phyloP scores from a whole-genome alignment of 2,888 invertebrate species.

The Alitta virens region DNA sequence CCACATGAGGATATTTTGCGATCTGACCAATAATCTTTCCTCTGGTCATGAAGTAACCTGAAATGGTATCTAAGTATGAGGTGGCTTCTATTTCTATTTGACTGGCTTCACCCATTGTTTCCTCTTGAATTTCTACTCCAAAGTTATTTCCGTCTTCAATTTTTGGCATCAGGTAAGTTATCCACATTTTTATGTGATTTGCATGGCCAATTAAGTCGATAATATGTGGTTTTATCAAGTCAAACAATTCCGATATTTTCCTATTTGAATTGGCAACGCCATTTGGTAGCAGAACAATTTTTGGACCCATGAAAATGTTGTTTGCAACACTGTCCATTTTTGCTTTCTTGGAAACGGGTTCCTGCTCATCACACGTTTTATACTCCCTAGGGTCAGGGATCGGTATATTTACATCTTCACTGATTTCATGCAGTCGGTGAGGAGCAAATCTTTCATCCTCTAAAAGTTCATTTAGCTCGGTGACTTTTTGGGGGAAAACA shows the following conservation, averaged over 20 bases:
- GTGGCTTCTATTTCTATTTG: conserved; percentile 87
- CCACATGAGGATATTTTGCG: conserved; percentile 93
- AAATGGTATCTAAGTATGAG: conserved; percentile 96
- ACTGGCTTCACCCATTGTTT: conserved; percentile 94
- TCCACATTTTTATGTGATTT: conserved; percentile 80
- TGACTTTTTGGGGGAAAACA: conserved; percentile 90
- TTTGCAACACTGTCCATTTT: neutral
- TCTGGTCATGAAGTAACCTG: conserved; percentile 87
- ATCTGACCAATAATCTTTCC: conserved; percentile 74
- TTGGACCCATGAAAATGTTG: conserved; percentile 61
- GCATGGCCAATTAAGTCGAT: conserved; percentile 92
- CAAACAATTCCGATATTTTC: conserved; percentile 81
- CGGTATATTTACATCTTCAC: conserved; percentile 84
- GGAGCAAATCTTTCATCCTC: conserved; percentile 76
- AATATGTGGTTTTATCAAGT: conserved; percentile 92
- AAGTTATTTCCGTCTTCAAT: conserved; percentile 99
- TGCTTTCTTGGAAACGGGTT: too few relatives aligned
- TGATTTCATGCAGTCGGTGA: conserved; percentile 74
- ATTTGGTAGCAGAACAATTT: conserved; percentile 72
- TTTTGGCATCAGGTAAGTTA: conserved; percentile 97
- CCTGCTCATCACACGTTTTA: too few relatives aligned
- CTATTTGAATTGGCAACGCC: conserved; percentile 88
- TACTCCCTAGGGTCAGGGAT: conserved; percentile 69
- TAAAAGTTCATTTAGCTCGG: conserved; percentile 81
- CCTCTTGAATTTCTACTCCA: conserved; percentile 98